phyloP scores from a whole-genome alignment of 2,113 vertebrate species.

The Dromaius novaehollandiae region DNA sequence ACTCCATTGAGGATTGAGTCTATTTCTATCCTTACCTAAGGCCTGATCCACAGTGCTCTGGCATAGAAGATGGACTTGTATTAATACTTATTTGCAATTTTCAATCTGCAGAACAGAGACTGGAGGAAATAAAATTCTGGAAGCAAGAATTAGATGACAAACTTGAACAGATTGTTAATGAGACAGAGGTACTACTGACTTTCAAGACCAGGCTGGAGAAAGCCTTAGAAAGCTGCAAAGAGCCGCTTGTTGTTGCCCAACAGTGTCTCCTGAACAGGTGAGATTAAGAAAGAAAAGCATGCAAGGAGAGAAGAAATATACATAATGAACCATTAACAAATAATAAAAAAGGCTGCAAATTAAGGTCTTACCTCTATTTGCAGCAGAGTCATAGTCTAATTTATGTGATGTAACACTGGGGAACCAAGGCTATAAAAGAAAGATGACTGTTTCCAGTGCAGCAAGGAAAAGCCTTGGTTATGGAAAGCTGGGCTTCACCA shows the following conservation, averaged over 20 bases:
- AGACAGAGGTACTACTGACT: conserved; percentile 78
- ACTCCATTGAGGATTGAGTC: not conserved
- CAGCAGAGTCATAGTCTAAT: not conserved
- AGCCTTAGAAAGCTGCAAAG: conserved; percentile 80
- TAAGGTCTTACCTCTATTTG: not conserved
- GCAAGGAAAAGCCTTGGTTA: not conserved
- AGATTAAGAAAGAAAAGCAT: conserved; percentile 14
- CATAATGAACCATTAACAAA: not conserved
- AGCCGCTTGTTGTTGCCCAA: conserved; percentile 78
- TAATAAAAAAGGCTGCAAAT: not conserved
- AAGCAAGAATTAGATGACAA: conserved; percentile 86
- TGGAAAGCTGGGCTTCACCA: not conserved
- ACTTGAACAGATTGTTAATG: conserved; percentile 81
- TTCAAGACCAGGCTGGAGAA: conserved; percentile 80
- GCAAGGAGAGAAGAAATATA: not conserved
- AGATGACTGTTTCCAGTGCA: not conserved
- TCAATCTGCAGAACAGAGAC: conserved; percentile 83
- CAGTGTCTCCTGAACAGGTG: conserved; percentile 88
- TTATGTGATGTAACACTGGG: not conserved
- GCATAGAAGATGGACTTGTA: not conserved
- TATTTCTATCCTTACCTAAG: not conserved
- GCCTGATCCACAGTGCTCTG: not conserved
- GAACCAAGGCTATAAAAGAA: not conserved
- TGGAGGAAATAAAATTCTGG: conserved; percentile 87
- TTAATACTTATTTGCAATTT: not conserved